Conservation (phyloP, 2,113 vertebrate genomes). For the Melozone crissalis region DNA sequence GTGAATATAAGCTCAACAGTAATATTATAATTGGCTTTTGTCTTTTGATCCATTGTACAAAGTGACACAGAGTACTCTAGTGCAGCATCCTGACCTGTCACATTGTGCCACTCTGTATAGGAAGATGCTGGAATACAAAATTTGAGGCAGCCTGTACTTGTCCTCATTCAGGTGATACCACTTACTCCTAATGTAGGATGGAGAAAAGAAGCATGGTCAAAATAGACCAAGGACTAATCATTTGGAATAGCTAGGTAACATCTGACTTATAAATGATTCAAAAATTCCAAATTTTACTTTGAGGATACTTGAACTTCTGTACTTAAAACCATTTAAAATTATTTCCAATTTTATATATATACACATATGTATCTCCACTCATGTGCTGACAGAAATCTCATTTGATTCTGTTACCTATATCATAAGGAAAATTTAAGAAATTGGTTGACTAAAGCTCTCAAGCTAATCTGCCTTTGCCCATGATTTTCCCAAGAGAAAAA, state of each 20-base stretch:
- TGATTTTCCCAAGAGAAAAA: background rate
- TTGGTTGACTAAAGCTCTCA: background rate
- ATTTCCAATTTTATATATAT: background rate
- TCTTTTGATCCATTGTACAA: background rate
- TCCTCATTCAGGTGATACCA: background rate
- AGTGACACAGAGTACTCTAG: background rate
- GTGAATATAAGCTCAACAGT: background rate
- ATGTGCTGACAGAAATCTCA: background rate
- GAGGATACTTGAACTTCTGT: background rate
- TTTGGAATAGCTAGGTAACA: background rate
- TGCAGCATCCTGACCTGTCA: background rate
- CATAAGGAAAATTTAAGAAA: slow-evolving; percentile 2
- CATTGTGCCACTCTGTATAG: background rate
- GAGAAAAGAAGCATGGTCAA: background rate
- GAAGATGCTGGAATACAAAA: background rate
- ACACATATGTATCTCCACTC: background rate
- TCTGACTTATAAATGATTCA: background rate
- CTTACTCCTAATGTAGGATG: background rate
- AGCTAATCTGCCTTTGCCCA: background rate
- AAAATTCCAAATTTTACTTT: background rate
- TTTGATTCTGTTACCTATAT: background rate
- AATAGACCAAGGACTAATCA: background rate
- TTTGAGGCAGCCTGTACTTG: background rate
- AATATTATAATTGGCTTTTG: background rate
- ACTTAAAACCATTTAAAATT: background rate